Evolutionary conservation across 2,888 invertebrate genomes (phyloP), one percentile per base, ranked within the genome.

Genomic region (Tenthredo livida): DNA sequence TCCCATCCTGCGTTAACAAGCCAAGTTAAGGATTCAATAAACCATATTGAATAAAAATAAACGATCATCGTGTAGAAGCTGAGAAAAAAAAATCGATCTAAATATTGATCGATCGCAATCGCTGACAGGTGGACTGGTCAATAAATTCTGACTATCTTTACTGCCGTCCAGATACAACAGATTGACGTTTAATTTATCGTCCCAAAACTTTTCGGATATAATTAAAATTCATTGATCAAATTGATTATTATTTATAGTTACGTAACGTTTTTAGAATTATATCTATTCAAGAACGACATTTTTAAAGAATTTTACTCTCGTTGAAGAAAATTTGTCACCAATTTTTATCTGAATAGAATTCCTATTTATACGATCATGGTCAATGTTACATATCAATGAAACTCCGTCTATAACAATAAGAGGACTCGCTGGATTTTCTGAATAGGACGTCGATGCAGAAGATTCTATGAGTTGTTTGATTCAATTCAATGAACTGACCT

Each of bases 71-170:
- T 17, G 33, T 29, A 67, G 1, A 6, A 17, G 33, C 17, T 4
- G 15, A 43, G 43, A 73, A 17, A 15, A 33, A 73, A 73, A 73
- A 73, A 73, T 73, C 40, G 72, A 73, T 73, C 72, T 73, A 10
- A 73, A 73, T 73, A 43, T 73, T 43, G 72, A 73, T 73, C 43
- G 43, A 73, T 40, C 40, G 72, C 72, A 29, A 73, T 73, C 72
- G 17, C 72, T 73, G 72, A 15, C 43, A 43, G 17, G 6, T 40
- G 7, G 43, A 73, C 72, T 73, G 40, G 72, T 43, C 72, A 43
- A 73, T 73, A 73, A 73, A 73, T 73, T 40, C 17, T 43, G 21
- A 73, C 40, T 43, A 73, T 73, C 40, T 73, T 73, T 73, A 73
- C 72, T 40, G 43, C 72, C 70, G 7, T 29, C 12, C 33, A 9